Conservation (phyloP, 2,888 invertebrate species). For the Cheilosia grossa region DNA sequence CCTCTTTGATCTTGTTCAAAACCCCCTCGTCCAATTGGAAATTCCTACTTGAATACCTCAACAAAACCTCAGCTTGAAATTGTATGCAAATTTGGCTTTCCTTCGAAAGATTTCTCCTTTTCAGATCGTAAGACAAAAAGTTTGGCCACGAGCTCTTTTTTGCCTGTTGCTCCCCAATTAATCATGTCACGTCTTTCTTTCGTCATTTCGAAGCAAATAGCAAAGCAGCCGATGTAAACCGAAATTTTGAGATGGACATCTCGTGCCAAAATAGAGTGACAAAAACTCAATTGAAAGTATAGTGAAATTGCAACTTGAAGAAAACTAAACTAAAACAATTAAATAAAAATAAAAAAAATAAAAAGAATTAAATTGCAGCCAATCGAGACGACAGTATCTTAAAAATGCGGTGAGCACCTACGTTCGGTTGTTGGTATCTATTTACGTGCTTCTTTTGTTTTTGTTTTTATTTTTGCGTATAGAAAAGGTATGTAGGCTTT, state of each 20-base stretch:
- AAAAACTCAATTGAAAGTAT: slow-evolving; percentile 21
- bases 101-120: slow-evolving; percentile 30
- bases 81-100: slow-evolving; percentile 43
- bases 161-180: slow-evolving; percentile 36
- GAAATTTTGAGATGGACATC: slow-evolving; percentile 21
- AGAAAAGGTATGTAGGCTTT: slow-evolving; percentile 50
- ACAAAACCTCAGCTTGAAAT: slow-evolving; percentile 37
- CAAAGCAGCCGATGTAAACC: slow-evolving; percentile 25
- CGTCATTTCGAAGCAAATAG: slow-evolving; percentile 37
- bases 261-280: slow-evolving; percentile 1
- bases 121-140: slow-evolving; percentile 12
- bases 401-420: slow-evolving; percentile 11
- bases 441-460: not conserved
- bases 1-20: slow-evolving; percentile 25
- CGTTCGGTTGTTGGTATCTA: not conserved
- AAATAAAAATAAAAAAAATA: slow-evolving; percentile 6
- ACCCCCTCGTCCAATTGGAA: slow-evolving; percentile 46
- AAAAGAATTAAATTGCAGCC: slow-evolving; percentile 15
- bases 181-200: slow-evolving; percentile 57
- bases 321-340: not conserved
- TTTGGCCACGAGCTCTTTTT: slow-evolving; percentile 30
- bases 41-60: slow-evolving; percentile 39
- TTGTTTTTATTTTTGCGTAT: slow-evolving; percentile 13
- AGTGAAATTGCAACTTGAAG: slow-evolving; percentile 19
- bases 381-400: slow-evolving; percentile 15